Percentiles rank a stretch among this genome's conserved stretches.
Conservation (phyloP, 2,888 invertebrate species). For the Pasiphila rectangulata region DNA sequence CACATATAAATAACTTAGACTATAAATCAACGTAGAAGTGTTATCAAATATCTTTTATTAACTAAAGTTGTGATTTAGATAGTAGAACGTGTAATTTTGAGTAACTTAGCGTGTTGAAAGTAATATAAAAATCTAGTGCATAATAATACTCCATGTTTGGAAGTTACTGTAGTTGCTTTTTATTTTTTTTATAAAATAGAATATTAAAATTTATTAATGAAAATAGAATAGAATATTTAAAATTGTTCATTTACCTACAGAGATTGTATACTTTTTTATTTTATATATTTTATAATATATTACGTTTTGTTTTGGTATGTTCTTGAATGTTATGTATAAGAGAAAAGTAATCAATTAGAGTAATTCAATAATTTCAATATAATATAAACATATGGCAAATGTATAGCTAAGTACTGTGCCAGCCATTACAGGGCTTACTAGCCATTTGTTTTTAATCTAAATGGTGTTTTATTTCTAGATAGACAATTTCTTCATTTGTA, state of each 20-base stretch:
- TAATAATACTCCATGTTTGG: constrained; percentile 21
- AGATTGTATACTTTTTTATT: constrained; percentile 28
- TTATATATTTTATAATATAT: constrained; percentile 33
- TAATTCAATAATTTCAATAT: too few relatives aligned
- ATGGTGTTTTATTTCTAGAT: constrained; percentile 49
- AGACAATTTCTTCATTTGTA: too few relatives aligned
- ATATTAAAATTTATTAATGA: too few relatives aligned
- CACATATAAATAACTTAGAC: too few relatives aligned
- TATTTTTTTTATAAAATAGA: constrained; percentile 74
- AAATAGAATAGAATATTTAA: too few relatives aligned
- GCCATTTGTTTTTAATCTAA: constrained; percentile 57
- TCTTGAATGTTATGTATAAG: constrained; percentile 38
- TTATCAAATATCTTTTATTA: not conserved
- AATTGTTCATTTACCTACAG: constrained; percentile 76
- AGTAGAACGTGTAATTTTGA: constrained; percentile 5
- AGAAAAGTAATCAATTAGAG: constrained; percentile 36
- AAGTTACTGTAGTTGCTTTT: constrained; percentile 49
- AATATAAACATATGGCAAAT: constrained; percentile 45
- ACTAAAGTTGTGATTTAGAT: constrained; percentile 23
- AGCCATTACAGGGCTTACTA: constrained; percentile 72
- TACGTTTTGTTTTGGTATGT: constrained; percentile 34
- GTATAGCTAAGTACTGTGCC: constrained; percentile 60
- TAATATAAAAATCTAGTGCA: constrained; percentile 17
- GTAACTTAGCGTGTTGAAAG: constrained; percentile 37
- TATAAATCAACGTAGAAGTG: not conserved